Conservation (phyloP, 2,888 invertebrate genomes). For the Aromia moschata region DNA sequence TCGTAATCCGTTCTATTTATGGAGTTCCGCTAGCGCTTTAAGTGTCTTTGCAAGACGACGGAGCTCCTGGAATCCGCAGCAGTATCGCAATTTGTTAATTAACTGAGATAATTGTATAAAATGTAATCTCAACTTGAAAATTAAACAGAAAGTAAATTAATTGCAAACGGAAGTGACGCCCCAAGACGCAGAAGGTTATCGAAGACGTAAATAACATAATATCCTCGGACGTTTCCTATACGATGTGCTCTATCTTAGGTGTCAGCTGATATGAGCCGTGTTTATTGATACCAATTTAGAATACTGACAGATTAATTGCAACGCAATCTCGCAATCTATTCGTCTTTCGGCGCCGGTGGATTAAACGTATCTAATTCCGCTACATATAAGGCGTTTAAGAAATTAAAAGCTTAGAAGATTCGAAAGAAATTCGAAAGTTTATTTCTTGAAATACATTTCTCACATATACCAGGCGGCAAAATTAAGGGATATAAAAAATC, state of each 20-base stretch:
- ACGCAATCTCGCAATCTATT: neutral
- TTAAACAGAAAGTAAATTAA: constrained; percentile 8
- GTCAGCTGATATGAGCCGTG: neutral
- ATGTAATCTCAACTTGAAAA: neutral
- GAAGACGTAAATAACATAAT: neutral
- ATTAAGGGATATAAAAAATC: no score
- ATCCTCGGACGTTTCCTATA: neutral
- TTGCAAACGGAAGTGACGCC: constrained; percentile 12
- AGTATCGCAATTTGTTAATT: no score
- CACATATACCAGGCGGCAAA: no score
- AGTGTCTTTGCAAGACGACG: no score
- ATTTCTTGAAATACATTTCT: no score
- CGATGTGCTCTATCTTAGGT: neutral
- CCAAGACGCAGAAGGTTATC: constrained; percentile 8
- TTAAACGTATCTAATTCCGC: no score
- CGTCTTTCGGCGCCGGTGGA: neutral
- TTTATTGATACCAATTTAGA: neutral
- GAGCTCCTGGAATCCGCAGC: no score
- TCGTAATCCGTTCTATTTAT: no score
- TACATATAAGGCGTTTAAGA: no score
- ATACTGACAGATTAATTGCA: neutral
- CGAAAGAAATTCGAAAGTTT: no score
- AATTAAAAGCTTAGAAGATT: no score
- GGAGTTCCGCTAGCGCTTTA: no score
- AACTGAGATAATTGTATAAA: neutral